Base-by-base conservation (phyloP, 2,888 invertebrate species). In the Parasteatoda lunata region DNA sequence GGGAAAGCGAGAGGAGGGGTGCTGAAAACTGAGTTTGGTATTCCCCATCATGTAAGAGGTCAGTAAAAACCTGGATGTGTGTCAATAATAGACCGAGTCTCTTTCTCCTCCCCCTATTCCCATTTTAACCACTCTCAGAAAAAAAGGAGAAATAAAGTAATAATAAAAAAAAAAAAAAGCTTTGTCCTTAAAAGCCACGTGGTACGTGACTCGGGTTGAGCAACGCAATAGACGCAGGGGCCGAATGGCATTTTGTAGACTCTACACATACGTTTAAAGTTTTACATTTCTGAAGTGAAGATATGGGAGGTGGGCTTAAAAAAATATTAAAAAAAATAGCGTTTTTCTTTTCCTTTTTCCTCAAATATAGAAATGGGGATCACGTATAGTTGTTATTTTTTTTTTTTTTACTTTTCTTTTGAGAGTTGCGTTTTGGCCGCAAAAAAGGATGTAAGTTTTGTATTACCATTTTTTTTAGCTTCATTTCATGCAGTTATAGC, bases 31-130 rank as follows among this genome's bases (percentile, higher is more conserved):
- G 54, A 49, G 70, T 54, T 49, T 76, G 48, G 69, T 71, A 83
- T 76, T 77, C 82, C 54, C 48, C 70, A 69, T 59, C 82, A 54
- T 70, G 52, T 70, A 82, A 82, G 83, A 77, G 83, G 83, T 83
- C 83, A 83, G 83, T 83, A 83, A 83, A 79, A 83, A 83, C 83
- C 77, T 83, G 83, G 77, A 83, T 83, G 83, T 65, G 71, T 83
- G 77, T 83, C 83, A 83, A 83, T 83, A 83, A 83, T 65, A 45
- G 83, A 71, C 77, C 83, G 13, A 77, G 77, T 49, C 30, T 52
- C 78, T 54, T 64, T 9, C 51, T 47, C 54, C 45, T 65, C 65
- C 49, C 66, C 73, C 72, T 30, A 52, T 66, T 72, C 68, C 48
- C 66, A n/a, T 66, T 66, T 80, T 64, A 7, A 15, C 30, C 30